Base-by-base conservation (phyloP, 2,113 vertebrate species). In the Heterotilapia buettikoferi region DNA sequence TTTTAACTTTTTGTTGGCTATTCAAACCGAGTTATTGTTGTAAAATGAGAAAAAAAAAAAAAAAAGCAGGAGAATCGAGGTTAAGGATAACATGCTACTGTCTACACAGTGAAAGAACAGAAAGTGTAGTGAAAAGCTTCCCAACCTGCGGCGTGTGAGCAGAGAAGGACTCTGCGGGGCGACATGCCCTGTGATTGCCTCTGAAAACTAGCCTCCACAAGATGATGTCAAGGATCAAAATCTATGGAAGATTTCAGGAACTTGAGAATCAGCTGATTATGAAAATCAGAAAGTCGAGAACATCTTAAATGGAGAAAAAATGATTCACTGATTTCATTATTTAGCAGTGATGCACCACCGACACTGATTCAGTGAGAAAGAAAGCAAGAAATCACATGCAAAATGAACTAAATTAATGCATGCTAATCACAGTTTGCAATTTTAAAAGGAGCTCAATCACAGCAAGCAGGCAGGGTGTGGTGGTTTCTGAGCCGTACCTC, bases 181-280 rank as follows among this genome's bases (percentile, higher is more conserved):
- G 94, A 90, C 96, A 96, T 95, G 59, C 18, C 82, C 97, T 97
- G 95, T 96, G 97, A 97, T 96, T 98, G 96, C 97, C 97, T 97
- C 97, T 98, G 98, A 98, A 98, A 97, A 98, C 97, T 97, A 98
- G 97, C 94, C 97, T 99, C 98, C 98, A 97, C 96, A 99, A 97
- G 98, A 98, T 93, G 97, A 97, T 96, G 97, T 99, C 98, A 97
- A 99, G 97, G 97, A 99, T 97, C 97, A 99, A 93, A 96, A 97
- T 98, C 99, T 99, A 98, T 91, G 96, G 97, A 94, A 97, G 86
- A 97, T 95, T 96, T 96, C 93, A 29, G 84, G 36, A 89, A 88
- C 43, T 87, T 90, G 21, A 97, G 96, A 97, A 96, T 91, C 96
- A 93, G 90, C 90, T 73, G 86, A 94, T 95, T 86, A 87, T 50